Percentiles rank a stretch among this genome's conserved stretches.
phyloP scores from a whole-genome alignment of 1,140 invertebrate species.

The Drosophila carrolli region DNA sequence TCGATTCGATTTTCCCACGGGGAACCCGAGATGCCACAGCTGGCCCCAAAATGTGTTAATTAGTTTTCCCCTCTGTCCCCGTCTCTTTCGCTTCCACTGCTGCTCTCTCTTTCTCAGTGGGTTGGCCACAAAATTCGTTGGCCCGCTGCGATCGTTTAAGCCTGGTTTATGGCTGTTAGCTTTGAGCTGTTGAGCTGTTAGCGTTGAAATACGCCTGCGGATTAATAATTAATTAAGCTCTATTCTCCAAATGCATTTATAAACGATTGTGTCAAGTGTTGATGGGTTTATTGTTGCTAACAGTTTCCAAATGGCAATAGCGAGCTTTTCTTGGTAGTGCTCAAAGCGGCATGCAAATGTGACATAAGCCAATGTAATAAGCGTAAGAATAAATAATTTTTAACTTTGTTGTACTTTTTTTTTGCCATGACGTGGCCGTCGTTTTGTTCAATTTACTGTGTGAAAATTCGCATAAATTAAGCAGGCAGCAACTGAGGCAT shows the following conservation, averaged over 20 bases:
- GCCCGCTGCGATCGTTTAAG: constrained; percentile 43
- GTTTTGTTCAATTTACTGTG: constrained; percentile 83
- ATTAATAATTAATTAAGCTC: constrained; percentile 79
- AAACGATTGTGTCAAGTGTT: constrained; percentile 81
- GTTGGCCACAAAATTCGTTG: constrained; percentile 12
- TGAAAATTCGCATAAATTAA: constrained; percentile 82
- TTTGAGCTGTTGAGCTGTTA: constrained; percentile 35
- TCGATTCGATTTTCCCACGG: constrained; percentile 59
- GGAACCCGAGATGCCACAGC: constrained; percentile 42
- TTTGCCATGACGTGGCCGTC: constrained; percentile 49
- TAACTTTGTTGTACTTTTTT: constrained; percentile 15
- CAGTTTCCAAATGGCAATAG: constrained; percentile 48
- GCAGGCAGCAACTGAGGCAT: constrained; percentile 60
- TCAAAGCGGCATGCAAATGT: constrained; percentile 64
- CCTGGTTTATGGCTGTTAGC: constrained; percentile 34
- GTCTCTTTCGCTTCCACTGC: not conserved
- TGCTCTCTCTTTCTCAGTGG: constrained; percentile 16
- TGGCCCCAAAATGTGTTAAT: constrained; percentile 76
- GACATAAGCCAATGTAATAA: constrained; percentile 72
- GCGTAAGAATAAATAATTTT: constrained; percentile 79
- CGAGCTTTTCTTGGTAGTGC: constrained; percentile 41
- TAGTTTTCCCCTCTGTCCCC: constrained; percentile 33
- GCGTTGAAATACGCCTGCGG: constrained; percentile 72
- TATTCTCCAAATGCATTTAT: constrained; percentile 71
- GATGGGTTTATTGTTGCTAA: constrained; percentile 72